phyloP scores from a whole-genome alignment of 1,140 invertebrate species.

The Chionoecetes opilio region DNA sequence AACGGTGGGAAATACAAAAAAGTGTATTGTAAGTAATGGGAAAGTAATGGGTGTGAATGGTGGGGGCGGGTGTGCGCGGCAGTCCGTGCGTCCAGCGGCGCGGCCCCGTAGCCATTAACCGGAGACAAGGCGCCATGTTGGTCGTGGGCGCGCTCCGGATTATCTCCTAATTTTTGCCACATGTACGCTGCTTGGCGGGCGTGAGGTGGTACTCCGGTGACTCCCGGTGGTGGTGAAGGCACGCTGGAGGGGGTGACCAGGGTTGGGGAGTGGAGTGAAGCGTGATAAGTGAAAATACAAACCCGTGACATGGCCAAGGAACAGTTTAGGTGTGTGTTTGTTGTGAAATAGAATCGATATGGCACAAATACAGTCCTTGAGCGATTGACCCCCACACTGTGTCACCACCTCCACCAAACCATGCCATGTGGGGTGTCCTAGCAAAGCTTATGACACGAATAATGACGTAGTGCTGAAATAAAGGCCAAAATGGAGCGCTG shows the following conservation, averaged over 20 bases:
- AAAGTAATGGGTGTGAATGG: slow-evolving; percentile 81
- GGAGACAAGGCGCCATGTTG: slow-evolving; percentile 82
- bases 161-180: slow-evolving; percentile 82
- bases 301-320: slow-evolving; percentile 68
- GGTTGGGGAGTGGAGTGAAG: slow-evolving; percentile 38
- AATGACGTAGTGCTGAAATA: slow-evolving; percentile 56
- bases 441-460: slow-evolving; percentile 76
- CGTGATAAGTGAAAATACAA: slow-evolving; percentile 59
- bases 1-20: slow-evolving; percentile 63
- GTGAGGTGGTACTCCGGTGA: slow-evolving; percentile 71
- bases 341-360: slow-evolving; percentile 82
- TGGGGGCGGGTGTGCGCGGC: slow-evolving; percentile 80
- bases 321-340: slow-evolving; percentile 80
- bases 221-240: slow-evolving; percentile 68
- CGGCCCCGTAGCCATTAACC: slow-evolving; percentile 82
- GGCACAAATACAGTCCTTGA: slow-evolving; percentile 81
- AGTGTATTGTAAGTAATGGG: slow-evolving; percentile 71
- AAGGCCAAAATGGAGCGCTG: slow-evolving; percentile 17
- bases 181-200: slow-evolving; percentile 79
- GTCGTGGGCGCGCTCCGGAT: slow-evolving; percentile 81
- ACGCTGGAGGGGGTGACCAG: slow-evolving; percentile 58
- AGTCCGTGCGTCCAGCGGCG: slow-evolving; percentile 81
- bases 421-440: slow-evolving; percentile 81
- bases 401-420: slow-evolving; percentile 74
- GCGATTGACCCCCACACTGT: slow-evolving; percentile 81